These are phyloP conservation scores for Stomorhina lunata DNA, from an alignment of 2,888 invertebrate genomes.

Conservation along the genomic window DNA sequence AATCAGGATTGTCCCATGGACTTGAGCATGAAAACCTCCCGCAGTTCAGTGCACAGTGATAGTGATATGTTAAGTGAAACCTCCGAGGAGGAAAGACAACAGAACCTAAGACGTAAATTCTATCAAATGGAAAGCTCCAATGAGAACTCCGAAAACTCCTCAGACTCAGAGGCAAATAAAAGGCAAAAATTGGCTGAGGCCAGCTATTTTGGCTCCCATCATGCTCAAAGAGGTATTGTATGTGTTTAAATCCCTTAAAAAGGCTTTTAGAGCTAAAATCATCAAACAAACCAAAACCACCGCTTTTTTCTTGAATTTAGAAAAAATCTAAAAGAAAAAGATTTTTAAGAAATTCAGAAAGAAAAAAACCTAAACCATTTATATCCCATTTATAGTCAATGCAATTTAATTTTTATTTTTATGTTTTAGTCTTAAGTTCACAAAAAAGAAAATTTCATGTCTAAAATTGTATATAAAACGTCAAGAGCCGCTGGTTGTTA, in stretches of 20 bases:
- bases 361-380: slow-evolving; percentile 39
- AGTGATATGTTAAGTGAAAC: slow-evolving; percentile 71
- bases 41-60: slow-evolving; percentile 77
- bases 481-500: not conserved
- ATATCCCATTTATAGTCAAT: slow-evolving; percentile 57
- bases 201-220: slow-evolving; percentile 48
- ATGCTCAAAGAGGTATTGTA: slow-evolving; percentile 58
- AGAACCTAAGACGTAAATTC: slow-evolving; percentile 72
- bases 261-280: not conserved
- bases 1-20: slow-evolving; percentile 80
- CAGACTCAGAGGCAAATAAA: slow-evolving; percentile 49
- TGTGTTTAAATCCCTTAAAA: slow-evolving; percentile 35
- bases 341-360: not conserved
- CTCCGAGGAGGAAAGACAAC: slow-evolving; percentile 70
- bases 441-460: not conserved
- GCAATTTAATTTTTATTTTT: slow-evolving; percentile 32
- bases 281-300: slow-evolving; percentile 47
- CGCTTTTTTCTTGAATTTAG: slow-evolving; percentile 21
- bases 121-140: slow-evolving; percentile 71
- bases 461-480: slow-evolving; percentile 34
- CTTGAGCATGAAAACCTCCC: slow-evolving; percentile 84
- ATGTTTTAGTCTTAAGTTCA: not conserved
- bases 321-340: not conserved
- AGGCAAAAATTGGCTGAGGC: slow-evolving; percentile 51
- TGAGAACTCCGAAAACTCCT: slow-evolving; percentile 52